Evolutionary conservation across 1,140 invertebrate species (phyloP).

Genomic region (Pogonus chalceus): DNA sequence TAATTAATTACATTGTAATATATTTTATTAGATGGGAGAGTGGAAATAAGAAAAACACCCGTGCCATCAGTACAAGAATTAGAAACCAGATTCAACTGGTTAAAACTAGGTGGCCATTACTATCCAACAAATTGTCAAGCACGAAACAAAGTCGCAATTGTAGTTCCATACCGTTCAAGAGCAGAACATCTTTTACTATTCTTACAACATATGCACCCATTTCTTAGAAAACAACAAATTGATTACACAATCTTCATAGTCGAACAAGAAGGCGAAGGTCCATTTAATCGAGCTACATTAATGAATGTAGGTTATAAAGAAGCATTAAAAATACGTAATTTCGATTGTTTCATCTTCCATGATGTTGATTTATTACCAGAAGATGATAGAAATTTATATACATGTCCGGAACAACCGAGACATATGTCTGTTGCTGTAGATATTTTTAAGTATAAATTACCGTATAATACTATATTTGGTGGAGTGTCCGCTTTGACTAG

Average conservation of each 20-base stretch:
- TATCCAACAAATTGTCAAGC: conserved; percentile 64
- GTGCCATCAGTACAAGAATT: conserved; percentile 36
- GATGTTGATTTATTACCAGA: conserved; percentile 91
- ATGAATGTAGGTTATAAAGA: conserved; percentile 94
- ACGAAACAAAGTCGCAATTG: conserved; percentile 71
- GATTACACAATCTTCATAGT: conserved; percentile 92
- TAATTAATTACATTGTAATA: background rate
- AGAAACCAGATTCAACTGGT: conserved; percentile 37
- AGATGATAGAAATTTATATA: conserved; percentile 86
- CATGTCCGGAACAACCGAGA: conserved; percentile 78
- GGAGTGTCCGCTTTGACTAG: conserved; percentile 77
- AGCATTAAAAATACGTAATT: conserved; percentile 62
- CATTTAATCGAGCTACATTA: conserved; percentile 85
- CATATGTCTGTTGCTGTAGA: conserved; percentile 94
- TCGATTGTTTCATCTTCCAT: conserved; percentile 91
- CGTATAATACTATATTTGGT: conserved; percentile 80
- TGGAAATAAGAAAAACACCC: conserved; percentile 35
- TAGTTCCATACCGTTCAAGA: conserved; percentile 82
- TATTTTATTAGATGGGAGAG: conserved; percentile 32
- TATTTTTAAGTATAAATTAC: conserved; percentile 80
- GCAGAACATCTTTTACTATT: conserved; percentile 73
- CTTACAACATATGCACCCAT: conserved; percentile 81
- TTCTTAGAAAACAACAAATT: conserved; percentile 80
- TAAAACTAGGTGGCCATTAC: conserved; percentile 64
- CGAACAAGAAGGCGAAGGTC: conserved; percentile 68